A percentile compares a stretch with the other conserved stretches of the same genome.
These are phyloP conservation scores for Microchrysa polita DNA, from an alignment of 2,888 invertebrate species.

Conservation along the genomic window DNA sequence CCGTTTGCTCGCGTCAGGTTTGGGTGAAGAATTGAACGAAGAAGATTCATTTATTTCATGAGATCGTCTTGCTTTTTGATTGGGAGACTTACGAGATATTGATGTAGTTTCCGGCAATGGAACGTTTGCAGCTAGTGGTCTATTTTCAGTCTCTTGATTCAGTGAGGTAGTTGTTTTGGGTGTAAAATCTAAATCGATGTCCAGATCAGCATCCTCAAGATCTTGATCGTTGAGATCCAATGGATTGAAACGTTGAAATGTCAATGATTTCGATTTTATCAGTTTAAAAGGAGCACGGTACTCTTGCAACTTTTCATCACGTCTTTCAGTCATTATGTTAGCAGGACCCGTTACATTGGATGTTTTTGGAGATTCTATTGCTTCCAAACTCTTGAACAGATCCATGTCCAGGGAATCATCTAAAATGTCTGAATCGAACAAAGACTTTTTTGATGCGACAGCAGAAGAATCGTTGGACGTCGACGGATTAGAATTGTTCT, in stretches of 20 bases:
- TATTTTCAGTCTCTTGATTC: neutral
- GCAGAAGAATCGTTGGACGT: neutral
- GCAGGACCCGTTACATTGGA: neutral
- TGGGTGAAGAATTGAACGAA: neutral
- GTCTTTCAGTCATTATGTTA: neutral
- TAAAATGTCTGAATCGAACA: neutral
- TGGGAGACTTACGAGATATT: neutral
- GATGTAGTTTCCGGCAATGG: neutral
- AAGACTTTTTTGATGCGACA: neutral
- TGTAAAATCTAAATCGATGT: constrained; percentile 30
- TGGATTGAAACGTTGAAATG: neutral
- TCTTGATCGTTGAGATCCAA: neutral
- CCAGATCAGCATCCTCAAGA: constrained; percentile 46
- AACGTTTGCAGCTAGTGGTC: neutral
- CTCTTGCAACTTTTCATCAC: neutral
- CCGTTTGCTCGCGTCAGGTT: constrained; percentile 25
- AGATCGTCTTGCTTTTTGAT: neutral
- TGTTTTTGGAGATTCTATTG: neutral
- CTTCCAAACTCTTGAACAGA: constrained; percentile 9
- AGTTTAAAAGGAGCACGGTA: neutral
- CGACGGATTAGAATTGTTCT: neutral
- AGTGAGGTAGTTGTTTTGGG: neutral
- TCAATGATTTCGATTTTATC: neutral
- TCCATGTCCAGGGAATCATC: constrained; percentile 32
- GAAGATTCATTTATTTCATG: neutral